phyloP scores from a whole-genome alignment of 2,113 vertebrate genomes.

The Tretioscincus oriximinensis region DNA sequence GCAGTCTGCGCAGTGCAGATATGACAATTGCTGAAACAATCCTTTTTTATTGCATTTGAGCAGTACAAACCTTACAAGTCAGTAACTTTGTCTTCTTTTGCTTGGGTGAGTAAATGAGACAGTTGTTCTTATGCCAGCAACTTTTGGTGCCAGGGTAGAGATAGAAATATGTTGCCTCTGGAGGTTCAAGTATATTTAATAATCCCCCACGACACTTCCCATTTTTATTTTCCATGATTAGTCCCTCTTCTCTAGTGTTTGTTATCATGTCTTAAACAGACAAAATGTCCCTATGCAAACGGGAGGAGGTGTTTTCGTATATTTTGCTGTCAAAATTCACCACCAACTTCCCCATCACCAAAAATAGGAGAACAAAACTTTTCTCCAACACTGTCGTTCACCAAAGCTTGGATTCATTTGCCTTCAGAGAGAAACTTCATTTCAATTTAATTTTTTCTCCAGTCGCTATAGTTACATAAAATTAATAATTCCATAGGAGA shows the following conservation, averaged over 20 bases:
- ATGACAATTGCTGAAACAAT: constrained; percentile 72
- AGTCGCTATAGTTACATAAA: too few species aligned
- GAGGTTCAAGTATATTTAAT: constrained; percentile 66
- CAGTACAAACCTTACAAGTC: constrained; percentile 64
- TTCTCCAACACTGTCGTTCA: constrained; percentile 23
- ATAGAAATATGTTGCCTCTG: constrained; percentile 62
- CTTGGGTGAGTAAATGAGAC: constrained; percentile 63
- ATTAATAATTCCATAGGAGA: too few species aligned
- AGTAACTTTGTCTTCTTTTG: constrained; percentile 62
- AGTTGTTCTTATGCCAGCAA: constrained; percentile 69
- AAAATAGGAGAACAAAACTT: constrained; percentile 34
- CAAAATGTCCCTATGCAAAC: constrained; percentile 28
- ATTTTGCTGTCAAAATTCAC: constrained; percentile 28
- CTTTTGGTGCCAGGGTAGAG: constrained; percentile 62
- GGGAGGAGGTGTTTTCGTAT: constrained; percentile 11
- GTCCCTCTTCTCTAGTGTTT: constrained; percentile 61
- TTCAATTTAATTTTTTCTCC: too few species aligned
- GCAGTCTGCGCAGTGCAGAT: constrained; percentile 67
- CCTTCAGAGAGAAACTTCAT: neutral
- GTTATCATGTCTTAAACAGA: constrained; percentile 63
- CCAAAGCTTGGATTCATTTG: constrained; percentile 27
- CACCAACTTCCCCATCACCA: neutral
- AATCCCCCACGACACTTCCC: constrained; percentile 49
- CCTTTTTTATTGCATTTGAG: constrained; percentile 58
- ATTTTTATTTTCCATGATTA: constrained; percentile 50